phyloP scores from a whole-genome alignment of 1,140 invertebrate species.

The Drosophila ogumai region DNA sequence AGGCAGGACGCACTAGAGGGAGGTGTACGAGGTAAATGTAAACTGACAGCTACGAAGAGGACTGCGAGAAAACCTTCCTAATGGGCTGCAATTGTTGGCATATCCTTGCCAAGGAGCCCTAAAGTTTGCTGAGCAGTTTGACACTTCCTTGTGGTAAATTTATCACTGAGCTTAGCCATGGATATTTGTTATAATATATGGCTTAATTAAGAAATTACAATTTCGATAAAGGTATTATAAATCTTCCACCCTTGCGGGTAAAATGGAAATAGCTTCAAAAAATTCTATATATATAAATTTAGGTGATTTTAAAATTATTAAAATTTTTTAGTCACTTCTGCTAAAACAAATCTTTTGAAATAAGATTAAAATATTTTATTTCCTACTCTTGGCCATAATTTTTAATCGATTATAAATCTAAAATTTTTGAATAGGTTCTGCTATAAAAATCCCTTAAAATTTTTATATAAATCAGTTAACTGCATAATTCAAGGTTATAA shows the following conservation, averaged over 20 bases:
- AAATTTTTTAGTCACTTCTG: no score
- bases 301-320: no score
- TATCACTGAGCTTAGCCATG: background rate
- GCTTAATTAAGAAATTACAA: conserved; percentile 1
- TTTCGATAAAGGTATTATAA: no score
- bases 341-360: no score
- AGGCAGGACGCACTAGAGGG: background rate
- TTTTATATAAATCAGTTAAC: background rate
- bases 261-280: no score
- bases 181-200: conserved; percentile 7
- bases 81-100: conserved; percentile 34
- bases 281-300: no score
- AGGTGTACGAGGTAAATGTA: conserved; percentile 35
- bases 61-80: conserved; percentile 40
- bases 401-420: no score
- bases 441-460: background rate
- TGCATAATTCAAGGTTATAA: background rate
- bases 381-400: no score
- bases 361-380: no score
- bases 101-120: conserved; percentile 8
- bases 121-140: conserved; percentile 3
- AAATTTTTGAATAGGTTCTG: no score
- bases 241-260: no score
- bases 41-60: conserved; percentile 47
- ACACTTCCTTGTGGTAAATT: conserved; percentile 1